Evolutionary conservation across 2,888 invertebrate genomes (phyloP).

Genomic region (Plagodis dolabraria): DNA sequence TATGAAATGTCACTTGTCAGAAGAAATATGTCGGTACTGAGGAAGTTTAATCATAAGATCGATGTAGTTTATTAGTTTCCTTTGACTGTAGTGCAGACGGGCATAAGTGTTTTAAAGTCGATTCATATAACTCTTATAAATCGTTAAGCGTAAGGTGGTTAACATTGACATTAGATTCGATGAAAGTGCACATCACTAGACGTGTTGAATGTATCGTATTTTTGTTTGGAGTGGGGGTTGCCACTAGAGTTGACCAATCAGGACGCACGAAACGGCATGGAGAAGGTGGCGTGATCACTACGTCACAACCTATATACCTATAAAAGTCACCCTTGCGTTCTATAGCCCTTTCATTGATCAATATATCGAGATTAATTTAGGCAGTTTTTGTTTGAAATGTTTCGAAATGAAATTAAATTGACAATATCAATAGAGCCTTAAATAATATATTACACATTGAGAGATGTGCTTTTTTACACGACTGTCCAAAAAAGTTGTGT

Average conservation of each 20-base stretch:
- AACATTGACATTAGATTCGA: constrained; percentile 27
- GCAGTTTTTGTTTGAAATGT: not conserved
- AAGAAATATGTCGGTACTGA: too few species aligned
- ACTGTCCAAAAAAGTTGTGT: too few species aligned
- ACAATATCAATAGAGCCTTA: too few species aligned
- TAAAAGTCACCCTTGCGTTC: constrained; percentile 16
- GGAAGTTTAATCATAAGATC: too few species aligned
- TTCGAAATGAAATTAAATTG: too few species aligned
- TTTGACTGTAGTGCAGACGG: too few species aligned
- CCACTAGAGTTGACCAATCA: constrained; percentile 61
- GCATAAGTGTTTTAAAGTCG: too few species aligned
- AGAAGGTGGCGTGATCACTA: constrained; percentile 81
- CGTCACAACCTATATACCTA: constrained; percentile 31
- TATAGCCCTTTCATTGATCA: constrained; percentile 36
- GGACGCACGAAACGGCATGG: constrained; percentile 56
- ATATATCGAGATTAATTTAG: constrained; percentile 8
- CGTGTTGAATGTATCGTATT: constrained; percentile 70
- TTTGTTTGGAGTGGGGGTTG: constrained; percentile 60
- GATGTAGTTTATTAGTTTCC: too few species aligned
- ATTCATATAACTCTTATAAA: too few species aligned
- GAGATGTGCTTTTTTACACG: too few species aligned
- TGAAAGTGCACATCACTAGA: constrained; percentile 54
- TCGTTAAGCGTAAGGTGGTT: not conserved
- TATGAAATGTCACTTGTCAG: too few species aligned
- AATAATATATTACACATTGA: too few species aligned